Evolutionary conservation across 2,888 invertebrate genomes (phyloP).

Genomic region (Latheticus oryzae): DNA sequence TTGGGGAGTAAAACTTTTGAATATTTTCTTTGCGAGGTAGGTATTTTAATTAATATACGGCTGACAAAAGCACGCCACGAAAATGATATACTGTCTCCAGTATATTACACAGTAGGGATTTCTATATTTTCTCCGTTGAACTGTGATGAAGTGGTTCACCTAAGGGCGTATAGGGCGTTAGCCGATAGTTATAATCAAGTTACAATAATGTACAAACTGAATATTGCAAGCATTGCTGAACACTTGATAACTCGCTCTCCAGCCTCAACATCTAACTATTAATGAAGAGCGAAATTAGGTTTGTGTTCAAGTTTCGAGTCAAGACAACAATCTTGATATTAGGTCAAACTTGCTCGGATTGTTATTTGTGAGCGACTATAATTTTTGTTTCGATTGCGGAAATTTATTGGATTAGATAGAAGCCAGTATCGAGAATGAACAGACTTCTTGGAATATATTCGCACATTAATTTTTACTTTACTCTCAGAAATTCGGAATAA

Average conservation of each 20-base stretch:
- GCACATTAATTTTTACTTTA: slow-evolving; percentile 27
- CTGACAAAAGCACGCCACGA: slow-evolving; percentile 25
- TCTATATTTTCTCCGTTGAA: slow-evolving; percentile 24
- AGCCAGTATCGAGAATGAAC: slow-evolving; percentile 21
- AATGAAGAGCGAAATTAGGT: slow-evolving; percentile 38
- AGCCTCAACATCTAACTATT: slow-evolving; percentile 36
- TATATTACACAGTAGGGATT: slow-evolving; percentile 23
- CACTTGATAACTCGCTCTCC: slow-evolving; percentile 27
- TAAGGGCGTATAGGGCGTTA: slow-evolving; percentile 19
- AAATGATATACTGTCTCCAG: slow-evolving; percentile 22
- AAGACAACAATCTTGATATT: slow-evolving; percentile 19
- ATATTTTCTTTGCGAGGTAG: slow-evolving; percentile 26
- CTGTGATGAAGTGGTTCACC: slow-evolving; percentile 17
- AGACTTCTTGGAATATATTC: slow-evolving; percentile 31
- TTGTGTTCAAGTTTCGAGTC: slow-evolving; percentile 18
- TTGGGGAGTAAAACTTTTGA: too few relatives aligned
- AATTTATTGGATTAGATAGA: slow-evolving; percentile 26
- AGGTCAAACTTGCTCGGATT: slow-evolving; percentile 4
- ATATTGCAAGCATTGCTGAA: slow-evolving; percentile 39
- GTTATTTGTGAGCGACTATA: slow-evolving; percentile 4
- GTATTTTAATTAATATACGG: slow-evolving; percentile 31
- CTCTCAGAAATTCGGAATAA: slow-evolving; percentile 13
- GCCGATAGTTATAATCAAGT: slow-evolving; percentile 41
- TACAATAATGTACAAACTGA: slow-evolving; percentile 42
- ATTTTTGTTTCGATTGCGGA: slow-evolving; percentile 25